Conservation (phyloP, 2,113 vertebrate genomes). For the Nanorana parkeri region DNA sequence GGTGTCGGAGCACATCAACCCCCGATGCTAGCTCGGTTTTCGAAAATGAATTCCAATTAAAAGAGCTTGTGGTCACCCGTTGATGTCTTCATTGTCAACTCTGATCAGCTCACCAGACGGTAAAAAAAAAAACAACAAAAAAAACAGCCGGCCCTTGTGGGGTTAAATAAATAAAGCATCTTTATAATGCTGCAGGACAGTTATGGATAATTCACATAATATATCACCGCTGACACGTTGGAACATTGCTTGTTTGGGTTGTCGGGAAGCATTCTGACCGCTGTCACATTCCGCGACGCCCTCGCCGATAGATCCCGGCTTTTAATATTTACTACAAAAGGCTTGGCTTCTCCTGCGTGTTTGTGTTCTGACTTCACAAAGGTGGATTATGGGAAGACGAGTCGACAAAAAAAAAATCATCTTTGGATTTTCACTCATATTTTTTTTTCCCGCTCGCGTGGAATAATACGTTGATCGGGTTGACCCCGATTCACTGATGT, state of each 20-base stretch:
- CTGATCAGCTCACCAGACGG: neutral
- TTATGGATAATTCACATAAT: conserved; percentile 69
- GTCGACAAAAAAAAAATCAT: neutral
- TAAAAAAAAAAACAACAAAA: too few relatives aligned
- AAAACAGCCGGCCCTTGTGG: neutral
- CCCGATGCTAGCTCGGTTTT: neutral
- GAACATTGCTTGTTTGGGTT: conserved; percentile 68
- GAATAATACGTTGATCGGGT: neutral
- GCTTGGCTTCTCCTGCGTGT: conserved; percentile 53
- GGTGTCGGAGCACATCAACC: neutral
- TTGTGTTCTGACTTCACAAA: conserved; percentile 51
- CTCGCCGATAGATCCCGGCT: conserved; percentile 62
- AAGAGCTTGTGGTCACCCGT: neutral
- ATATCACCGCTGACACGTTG: conserved; percentile 64
- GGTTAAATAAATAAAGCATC: conserved; percentile 10
- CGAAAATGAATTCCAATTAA: neutral
- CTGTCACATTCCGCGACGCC: conserved; percentile 58
- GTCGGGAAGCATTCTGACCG: conserved; percentile 65
- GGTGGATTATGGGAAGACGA: conserved; percentile 21
- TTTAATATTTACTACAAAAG: conserved; percentile 58
- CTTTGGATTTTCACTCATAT: neutral
- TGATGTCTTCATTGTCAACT: conserved; percentile 11
- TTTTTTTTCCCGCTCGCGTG: neutral
- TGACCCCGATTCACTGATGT: neutral
- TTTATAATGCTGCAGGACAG: conserved; percentile 61